Conservation (phyloP, 2,888 invertebrate species). For the Nebria salina region DNA sequence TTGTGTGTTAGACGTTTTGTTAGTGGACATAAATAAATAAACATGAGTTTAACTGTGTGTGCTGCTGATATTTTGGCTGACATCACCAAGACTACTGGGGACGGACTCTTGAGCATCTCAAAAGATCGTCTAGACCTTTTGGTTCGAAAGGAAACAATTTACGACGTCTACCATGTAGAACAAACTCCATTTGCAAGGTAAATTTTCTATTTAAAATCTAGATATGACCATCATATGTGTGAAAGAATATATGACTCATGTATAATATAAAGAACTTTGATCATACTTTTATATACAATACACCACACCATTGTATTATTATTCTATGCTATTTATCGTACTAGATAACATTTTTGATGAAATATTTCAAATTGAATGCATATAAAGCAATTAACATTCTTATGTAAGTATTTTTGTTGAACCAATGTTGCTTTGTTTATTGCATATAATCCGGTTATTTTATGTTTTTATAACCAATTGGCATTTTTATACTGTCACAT, state of each 20-base stretch:
- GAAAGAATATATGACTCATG: background rate
- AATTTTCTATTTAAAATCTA: slow-evolving; percentile 54
- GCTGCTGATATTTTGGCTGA: slow-evolving; percentile 68
- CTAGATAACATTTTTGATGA: background rate
- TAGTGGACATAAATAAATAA: slow-evolving; percentile 57
- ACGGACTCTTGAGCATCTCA: slow-evolving; percentile 78
- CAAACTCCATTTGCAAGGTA: slow-evolving; percentile 88
- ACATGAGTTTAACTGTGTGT: slow-evolving; percentile 64
- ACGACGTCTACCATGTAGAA: slow-evolving; percentile 81
- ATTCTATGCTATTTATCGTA: background rate
- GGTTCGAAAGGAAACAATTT: slow-evolving; percentile 78
- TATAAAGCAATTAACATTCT: background rate
- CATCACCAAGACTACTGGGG: slow-evolving; percentile 68
- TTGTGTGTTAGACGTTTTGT: slow-evolving; percentile 6
- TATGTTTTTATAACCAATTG: background rate
- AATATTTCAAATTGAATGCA: background rate
- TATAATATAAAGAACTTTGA: background rate
- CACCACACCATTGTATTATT: background rate
- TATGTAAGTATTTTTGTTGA: background rate
- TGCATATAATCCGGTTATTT: background rate
- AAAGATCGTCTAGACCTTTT: slow-evolving; percentile 74
- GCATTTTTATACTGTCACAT: slow-evolving; percentile 12
- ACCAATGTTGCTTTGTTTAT: background rate
- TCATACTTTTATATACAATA: background rate
- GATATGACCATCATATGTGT: background rate